Conservation (phyloP, 2,113 vertebrate species). For the Notiomystis cincta region DNA sequence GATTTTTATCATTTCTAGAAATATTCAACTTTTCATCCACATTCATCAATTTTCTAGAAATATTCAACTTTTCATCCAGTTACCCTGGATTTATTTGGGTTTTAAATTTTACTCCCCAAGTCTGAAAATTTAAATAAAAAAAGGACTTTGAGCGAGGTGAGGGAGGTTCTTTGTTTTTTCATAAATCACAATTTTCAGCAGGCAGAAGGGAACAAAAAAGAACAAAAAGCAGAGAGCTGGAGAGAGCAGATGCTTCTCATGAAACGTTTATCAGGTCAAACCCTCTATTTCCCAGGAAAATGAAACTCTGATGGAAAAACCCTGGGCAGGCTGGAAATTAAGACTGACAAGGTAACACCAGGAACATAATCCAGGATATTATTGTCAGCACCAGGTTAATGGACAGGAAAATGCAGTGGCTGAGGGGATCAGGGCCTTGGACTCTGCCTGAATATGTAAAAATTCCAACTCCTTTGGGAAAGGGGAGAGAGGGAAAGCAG, state of each 20-base stretch:
- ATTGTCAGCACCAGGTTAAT: neutral
- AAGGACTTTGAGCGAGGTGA: neutral
- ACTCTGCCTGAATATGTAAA: neutral
- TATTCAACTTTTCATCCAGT: neutral
- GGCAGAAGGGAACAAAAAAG: neutral
- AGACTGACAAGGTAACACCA: conserved; percentile 4
- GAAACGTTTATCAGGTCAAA: neutral
- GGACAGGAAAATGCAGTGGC: neutral
- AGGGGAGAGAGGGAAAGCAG: neutral
- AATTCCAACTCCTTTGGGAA: neutral
- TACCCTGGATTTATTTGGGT: neutral
- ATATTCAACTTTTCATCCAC: neutral
- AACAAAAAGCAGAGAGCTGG: neutral
- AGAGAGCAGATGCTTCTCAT: neutral
- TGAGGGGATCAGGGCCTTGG: neutral
- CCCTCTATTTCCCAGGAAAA: neutral
- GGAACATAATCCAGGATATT: neutral
- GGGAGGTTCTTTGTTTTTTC: neutral
- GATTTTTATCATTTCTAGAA: neutral
- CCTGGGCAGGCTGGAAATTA: neutral
- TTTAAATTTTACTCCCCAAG: accelerated
- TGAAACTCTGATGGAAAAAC: neutral
- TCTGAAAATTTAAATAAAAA: neutral
- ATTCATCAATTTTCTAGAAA: too few species aligned
- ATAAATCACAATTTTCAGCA: neutral